phyloP scores from a whole-genome alignment of 2,888 invertebrate species.

The Cheilosia vulpina region DNA sequence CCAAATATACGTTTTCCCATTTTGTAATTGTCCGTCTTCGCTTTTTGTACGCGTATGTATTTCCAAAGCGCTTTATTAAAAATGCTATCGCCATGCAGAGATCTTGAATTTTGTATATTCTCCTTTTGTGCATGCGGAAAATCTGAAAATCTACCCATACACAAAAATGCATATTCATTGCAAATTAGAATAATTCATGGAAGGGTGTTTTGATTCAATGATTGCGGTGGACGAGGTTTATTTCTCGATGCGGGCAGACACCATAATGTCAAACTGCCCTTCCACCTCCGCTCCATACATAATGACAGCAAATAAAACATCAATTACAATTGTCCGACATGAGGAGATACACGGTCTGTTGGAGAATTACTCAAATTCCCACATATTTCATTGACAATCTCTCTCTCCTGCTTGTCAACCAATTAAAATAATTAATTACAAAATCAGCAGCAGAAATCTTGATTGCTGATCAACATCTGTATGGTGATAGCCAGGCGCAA shows the following conservation, averaged over 20 bases:
- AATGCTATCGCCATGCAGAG: conserved; percentile 34
- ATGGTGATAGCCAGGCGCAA: conserved; percentile 49
- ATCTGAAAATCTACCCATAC: conserved; percentile 15
- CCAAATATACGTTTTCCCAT: conserved; percentile 62
- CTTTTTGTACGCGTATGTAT: conserved; percentile 33
- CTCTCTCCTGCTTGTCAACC: conserved; percentile 27
- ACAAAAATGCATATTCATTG: conserved; percentile 53
- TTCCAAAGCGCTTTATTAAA: conserved; percentile 9
- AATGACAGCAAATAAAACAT: conserved; percentile 2
- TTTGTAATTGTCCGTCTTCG: conserved; percentile 69
- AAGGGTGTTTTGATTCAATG: background rate
- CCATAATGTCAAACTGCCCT: background rate
- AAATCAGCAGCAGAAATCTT: conserved; percentile 60
- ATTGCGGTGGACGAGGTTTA: background rate
- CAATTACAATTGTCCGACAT: no score
- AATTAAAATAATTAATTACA: conserved; percentile 67
- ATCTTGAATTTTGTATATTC: conserved; percentile 26
- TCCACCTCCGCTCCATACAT: background rate
- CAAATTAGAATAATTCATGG: conserved; percentile 46
- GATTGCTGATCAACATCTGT: conserved; percentile 37
- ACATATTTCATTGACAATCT: conserved; percentile 1
- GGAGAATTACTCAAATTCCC: conserved; percentile 22
- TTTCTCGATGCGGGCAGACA: background rate
- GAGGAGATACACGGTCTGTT: conserved; percentile 8
- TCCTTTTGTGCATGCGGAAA: conserved; percentile 40